These are phyloP conservation scores for Miniopterus natalensis DNA, from an alignment of 2,113 vertebrate species.

Conservation along the genomic window DNA sequence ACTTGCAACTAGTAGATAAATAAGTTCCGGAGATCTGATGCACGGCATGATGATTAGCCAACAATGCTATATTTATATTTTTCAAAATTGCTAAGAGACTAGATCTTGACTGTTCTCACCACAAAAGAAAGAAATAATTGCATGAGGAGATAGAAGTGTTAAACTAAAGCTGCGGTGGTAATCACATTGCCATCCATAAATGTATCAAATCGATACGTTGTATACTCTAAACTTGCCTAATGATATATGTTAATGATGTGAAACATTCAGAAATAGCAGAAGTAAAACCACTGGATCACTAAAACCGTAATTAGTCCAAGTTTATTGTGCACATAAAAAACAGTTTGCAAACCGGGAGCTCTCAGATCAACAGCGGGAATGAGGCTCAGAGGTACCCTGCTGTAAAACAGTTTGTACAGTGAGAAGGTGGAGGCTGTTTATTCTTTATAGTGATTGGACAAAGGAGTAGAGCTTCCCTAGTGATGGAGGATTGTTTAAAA, in stretches of 20 bases:
- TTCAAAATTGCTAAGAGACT: neutral
- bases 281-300: neutral
- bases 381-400: neutral
- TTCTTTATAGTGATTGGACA: neutral
- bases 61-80: neutral
- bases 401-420: neutral
- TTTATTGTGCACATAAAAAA: constrained; percentile 6
- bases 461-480: neutral
- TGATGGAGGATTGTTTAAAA: neutral
- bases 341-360: neutral
- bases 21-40: neutral
- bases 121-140: neutral
- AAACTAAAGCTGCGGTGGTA: neutral
- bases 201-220: neutral
- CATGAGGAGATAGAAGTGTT: neutral
- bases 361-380: neutral
- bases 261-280: constrained; percentile 5
- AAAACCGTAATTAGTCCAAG: neutral
- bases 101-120: neutral
- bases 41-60: neutral
- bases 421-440: neutral
- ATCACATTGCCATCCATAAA: neutral
- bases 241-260: neutral
- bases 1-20: neutral
- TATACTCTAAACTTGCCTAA: neutral